Evolutionary conservation across 2,113 vertebrate species (phyloP).

Genomic region (Podiceps cristatus): DNA sequence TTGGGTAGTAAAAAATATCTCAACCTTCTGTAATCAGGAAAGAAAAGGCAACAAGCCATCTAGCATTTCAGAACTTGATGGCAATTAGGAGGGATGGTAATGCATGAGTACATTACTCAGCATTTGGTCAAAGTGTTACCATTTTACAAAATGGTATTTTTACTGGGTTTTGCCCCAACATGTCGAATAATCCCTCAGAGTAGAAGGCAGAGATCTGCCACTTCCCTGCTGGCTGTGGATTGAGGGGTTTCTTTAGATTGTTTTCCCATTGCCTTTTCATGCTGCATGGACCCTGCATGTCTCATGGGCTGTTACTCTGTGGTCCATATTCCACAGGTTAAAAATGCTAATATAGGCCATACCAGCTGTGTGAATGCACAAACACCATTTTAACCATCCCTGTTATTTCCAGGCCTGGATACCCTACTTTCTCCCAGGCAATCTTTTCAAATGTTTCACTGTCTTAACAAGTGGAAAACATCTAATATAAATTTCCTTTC

Average conservation of each 20-base stretch:
- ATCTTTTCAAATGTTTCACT: not conserved
- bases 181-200: not conserved
- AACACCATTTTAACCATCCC: not conserved
- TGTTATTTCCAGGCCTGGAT: not conserved
- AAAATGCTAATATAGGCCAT: not conserved
- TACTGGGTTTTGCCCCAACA: not conserved
- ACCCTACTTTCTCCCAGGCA: not conserved
- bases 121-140: not conserved
- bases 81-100: not conserved
- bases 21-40: not conserved
- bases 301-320: not conserved
- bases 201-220: not conserved
- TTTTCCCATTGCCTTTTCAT: not conserved
- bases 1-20: not conserved
- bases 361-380: not conserved
- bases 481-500: constrained; percentile 14
- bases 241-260: not conserved
- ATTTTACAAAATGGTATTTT: not conserved
- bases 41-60: not conserved
- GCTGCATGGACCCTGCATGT: not conserved
- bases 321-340: not conserved
- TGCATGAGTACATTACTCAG: not conserved
- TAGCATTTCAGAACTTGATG: not conserved
- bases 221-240: not conserved
- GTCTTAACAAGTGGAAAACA: not conserved